phyloP scores from a whole-genome alignment of 2,113 vertebrate species.

The Nipponia nippon region DNA sequence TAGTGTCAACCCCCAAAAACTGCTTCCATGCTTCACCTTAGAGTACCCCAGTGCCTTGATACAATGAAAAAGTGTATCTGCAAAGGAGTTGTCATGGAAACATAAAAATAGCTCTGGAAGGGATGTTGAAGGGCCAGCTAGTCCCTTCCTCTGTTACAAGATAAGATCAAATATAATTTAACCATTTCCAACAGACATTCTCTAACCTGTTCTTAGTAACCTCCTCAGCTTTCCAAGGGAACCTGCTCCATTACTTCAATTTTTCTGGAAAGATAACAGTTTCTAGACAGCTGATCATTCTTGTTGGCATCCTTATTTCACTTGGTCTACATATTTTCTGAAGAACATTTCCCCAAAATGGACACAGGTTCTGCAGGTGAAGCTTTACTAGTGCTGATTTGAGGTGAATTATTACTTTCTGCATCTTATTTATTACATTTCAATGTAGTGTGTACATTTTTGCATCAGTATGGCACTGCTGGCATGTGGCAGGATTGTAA shows the following conservation, averaged over 20 bases:
- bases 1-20: background rate
- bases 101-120: constrained; percentile 47
- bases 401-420: background rate
- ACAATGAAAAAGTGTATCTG: background rate
- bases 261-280: background rate
- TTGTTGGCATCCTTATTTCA: background rate
- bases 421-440: background rate
- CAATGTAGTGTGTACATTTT: background rate
- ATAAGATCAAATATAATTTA: constrained; percentile 42
- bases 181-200: constrained; percentile 21
- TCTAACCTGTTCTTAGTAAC: constrained; percentile 35
- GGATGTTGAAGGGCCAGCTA: constrained; percentile 36
- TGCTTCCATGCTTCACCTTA: background rate
- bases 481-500: background rate
- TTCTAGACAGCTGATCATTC: background rate
- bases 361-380: background rate
- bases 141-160: constrained; percentile 21
- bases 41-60: background rate
- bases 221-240: background rate
- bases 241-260: background rate
- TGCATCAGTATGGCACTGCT: background rate
- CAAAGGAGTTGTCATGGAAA: constrained; percentile 50
- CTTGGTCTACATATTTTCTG: background rate
- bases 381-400: background rate
- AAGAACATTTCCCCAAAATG: background rate